These are phyloP conservation scores for Olivierus martensii DNA, from an alignment of 1,140 invertebrate species.

Conservation along the genomic window DNA sequence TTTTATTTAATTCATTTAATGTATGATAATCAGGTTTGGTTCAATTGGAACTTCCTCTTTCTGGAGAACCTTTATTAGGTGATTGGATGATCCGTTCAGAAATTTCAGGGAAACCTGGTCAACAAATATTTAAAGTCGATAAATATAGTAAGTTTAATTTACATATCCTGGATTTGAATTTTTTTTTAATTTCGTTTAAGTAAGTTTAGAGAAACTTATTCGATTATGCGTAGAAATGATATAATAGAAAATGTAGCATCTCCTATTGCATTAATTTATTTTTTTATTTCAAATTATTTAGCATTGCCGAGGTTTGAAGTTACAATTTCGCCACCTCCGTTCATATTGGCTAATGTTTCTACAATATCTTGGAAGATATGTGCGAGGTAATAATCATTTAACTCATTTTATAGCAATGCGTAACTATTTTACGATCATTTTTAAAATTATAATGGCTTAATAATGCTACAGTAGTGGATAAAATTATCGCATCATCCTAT, in stretches of 20 bases:
- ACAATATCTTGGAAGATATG: conserved; percentile 41
- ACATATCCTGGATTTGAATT: neutral
- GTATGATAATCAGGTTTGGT: conserved; percentile 30
- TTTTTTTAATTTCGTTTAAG: too few species aligned
- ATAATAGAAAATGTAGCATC: too few species aligned
- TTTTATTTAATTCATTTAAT: neutral
- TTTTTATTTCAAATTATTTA: too few species aligned
- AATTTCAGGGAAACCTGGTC: neutral
- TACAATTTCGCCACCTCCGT: conserved; percentile 23
- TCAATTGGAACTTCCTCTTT: conserved; percentile 39
- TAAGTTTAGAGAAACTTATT: too few species aligned
- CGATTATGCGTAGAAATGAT: too few species aligned
- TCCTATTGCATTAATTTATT: too few species aligned
- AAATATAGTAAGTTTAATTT: conserved; percentile 7
- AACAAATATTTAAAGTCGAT: conserved; percentile 3
- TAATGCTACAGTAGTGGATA: too few species aligned
- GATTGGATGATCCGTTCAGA: conserved; percentile 1
- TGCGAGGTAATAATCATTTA: conserved; percentile 37
- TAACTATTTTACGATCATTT: too few species aligned
- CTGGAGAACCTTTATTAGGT: conserved; percentile 33
- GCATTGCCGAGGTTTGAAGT: conserved; percentile 17
- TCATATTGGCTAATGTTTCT: conserved; percentile 38
- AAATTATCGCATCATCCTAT: too few species aligned
- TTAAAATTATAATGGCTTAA: too few species aligned
- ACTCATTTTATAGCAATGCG: neutral